Evolutionary conservation across 2,113 vertebrate genomes (phyloP).

Genomic region (Cavia aperea): DNA sequence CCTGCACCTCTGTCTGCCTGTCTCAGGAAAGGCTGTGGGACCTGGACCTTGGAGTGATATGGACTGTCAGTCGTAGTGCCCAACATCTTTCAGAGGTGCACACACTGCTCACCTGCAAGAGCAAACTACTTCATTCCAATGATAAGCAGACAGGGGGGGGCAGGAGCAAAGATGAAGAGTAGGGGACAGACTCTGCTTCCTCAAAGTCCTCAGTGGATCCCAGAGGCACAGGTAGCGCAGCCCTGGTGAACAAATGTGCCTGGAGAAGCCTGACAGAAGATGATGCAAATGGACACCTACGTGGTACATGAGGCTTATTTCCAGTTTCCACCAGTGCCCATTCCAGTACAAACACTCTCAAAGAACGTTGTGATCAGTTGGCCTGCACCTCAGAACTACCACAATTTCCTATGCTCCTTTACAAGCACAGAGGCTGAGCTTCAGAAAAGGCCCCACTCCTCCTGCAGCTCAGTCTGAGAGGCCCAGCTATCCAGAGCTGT

Average conservation of each 20-base stretch:
- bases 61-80: neutral
- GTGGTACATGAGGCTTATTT: neutral
- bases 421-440: neutral
- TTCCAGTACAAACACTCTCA: neutral
- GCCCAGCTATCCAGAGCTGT: neutral
- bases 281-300: neutral
- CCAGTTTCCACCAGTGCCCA: neutral
- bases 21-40: neutral
- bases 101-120: neutral
- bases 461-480: neutral
- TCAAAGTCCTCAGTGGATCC: slow-evolving; percentile 13
- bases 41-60: neutral
- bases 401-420: neutral
- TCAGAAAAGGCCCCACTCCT: neutral
- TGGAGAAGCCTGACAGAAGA: neutral
- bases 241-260: neutral
- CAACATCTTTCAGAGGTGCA: neutral
- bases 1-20: neutral
- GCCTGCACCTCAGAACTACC: neutral
- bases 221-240: neutral
- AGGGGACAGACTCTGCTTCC: neutral
- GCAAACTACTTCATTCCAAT: neutral
- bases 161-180: neutral
- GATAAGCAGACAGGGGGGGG: neutral
- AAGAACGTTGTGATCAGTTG: neutral